phyloP scores from a whole-genome alignment of 2,888 invertebrate genomes.

The Yponomeuta malinellus region DNA sequence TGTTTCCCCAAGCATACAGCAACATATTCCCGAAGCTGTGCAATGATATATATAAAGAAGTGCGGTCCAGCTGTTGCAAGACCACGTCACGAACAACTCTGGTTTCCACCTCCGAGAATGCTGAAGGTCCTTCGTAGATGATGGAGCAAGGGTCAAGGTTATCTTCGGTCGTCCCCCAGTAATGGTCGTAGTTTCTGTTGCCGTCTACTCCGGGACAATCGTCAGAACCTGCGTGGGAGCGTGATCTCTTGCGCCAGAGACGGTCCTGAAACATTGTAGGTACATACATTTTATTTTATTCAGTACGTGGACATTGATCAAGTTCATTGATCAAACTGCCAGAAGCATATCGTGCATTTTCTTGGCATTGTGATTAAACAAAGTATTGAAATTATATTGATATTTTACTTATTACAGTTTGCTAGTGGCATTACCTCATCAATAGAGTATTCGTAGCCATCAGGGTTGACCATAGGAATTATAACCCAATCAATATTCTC shows the following conservation, averaged over 20 bases:
- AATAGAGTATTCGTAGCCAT: conserved; percentile 82
- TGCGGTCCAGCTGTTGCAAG: conserved; percentile 58
- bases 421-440: conserved; percentile 46
- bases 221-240: conserved; percentile 44
- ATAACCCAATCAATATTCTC: conserved; percentile 80
- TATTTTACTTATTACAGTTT: no score
- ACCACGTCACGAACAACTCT: conserved; percentile 74
- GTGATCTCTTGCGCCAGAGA: conserved; percentile 83
- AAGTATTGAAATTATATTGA: no score
- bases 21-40: conserved; percentile 85
- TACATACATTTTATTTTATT: no score
- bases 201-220: conserved; percentile 83
- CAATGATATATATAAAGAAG: conserved; percentile 81
- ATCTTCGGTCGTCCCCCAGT: conserved; percentile 78
- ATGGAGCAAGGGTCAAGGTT: conserved; percentile 75
- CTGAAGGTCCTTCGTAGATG: conserved; percentile 77
- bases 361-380: no score
- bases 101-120: conserved; percentile 83
- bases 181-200: conserved; percentile 85
- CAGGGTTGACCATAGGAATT: conserved; percentile 81
- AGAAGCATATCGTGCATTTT: no score
- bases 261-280: conserved; percentile 61
- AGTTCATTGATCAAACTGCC: no score
- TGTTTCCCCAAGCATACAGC: conserved; percentile 83
- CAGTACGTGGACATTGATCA: no score